Percentiles rank a stretch among this genome's conserved stretches.
Conservation (phyloP, 2,113 vertebrate genomes). For the Oreochromis tanganicae region DNA sequence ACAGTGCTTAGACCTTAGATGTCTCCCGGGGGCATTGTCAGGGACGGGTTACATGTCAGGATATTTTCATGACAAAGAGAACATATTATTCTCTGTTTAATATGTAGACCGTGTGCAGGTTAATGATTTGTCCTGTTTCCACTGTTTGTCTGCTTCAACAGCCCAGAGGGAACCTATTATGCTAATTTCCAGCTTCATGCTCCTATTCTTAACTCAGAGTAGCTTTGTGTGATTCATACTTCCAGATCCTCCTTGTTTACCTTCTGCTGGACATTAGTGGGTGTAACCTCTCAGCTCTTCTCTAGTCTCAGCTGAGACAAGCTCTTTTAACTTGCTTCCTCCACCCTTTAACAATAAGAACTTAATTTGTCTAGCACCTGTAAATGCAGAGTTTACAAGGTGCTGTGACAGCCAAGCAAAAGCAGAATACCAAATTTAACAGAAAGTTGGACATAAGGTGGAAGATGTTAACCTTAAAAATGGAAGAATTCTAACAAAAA, state of each 20-base stretch:
- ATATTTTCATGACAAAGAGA: not conserved
- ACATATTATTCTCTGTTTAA: not conserved
- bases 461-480: not conserved
- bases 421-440: not conserved
- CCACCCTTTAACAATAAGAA: not conserved
- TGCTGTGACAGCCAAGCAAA: not conserved
- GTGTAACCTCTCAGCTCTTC: not conserved
- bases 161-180: not conserved
- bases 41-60: accelerated
- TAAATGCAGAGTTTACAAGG: not conserved
- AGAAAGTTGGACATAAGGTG: not conserved
- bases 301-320: not conserved
- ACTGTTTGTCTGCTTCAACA: not conserved
- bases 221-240: not conserved
- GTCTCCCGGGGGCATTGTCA: not conserved
- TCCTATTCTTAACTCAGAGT: not conserved
- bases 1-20: not conserved
- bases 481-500: not conserved
- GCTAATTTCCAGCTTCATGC: not conserved
- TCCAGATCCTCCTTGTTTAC: not conserved
- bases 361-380: not conserved
- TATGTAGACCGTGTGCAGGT: not conserved
- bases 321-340: not conserved
- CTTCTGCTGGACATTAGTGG: not conserved
- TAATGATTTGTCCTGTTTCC: not conserved